Percentiles rank a stretch among this genome's conserved stretches.
Conservation (phyloP, 2,888 invertebrate species). For the Lathronympha strigana region DNA sequence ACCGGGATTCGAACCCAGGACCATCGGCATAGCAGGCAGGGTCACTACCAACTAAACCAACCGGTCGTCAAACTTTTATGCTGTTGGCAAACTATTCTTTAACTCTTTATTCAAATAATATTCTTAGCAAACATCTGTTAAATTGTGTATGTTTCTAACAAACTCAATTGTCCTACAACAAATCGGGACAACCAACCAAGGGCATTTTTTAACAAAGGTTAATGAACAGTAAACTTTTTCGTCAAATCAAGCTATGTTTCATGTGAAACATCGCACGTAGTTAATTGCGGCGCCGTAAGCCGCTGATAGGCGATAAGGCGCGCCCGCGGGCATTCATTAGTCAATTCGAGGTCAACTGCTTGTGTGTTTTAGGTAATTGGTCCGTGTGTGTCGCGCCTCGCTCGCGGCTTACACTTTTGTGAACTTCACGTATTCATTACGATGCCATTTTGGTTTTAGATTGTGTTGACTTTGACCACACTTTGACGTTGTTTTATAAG, state of each 20-base stretch:
- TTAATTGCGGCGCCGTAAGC: conserved; percentile 75
- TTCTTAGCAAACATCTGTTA: no score
- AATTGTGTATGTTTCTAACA: no score
- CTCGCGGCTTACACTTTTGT: conserved; percentile 70
- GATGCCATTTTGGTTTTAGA: conserved; percentile 49
- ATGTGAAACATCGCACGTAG: conserved; percentile 7
- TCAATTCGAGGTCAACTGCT: conserved; percentile 77
- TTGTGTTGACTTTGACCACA: conserved; percentile 42
- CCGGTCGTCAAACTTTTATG: no score
- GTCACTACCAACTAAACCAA: no score
- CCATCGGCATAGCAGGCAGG: no score
- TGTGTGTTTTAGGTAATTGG: conserved; percentile 81
- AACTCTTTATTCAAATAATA: no score
- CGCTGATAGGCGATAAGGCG: conserved; percentile 78
- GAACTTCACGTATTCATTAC: conserved; percentile 65
- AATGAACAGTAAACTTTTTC: no score
- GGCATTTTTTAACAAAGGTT: no score
- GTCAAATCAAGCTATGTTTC: conserved; percentile 22
- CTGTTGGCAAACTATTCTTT: neutral
- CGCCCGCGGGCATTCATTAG: conserved; percentile 77
- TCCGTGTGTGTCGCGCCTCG: conserved; percentile 65
- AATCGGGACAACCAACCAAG: no score
- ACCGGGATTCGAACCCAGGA: no score
- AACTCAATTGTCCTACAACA: no score
- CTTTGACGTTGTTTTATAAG: conserved; percentile 30